Conservation (phyloP, 2,113 vertebrate species). For the Electrona antarctica region DNA sequence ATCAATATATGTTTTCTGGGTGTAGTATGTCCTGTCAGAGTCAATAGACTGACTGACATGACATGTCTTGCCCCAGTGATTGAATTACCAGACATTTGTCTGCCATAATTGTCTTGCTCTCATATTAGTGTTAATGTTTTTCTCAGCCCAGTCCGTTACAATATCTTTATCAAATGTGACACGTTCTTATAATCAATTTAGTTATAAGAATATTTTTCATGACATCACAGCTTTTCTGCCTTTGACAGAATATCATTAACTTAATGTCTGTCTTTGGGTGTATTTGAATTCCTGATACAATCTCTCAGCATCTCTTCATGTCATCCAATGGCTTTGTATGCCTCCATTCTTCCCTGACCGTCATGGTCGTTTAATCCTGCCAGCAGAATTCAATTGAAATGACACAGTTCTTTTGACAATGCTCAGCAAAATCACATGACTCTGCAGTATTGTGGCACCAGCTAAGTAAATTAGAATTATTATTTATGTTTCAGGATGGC, state of each 20-base stretch:
- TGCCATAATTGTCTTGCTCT: conserved; percentile 71
- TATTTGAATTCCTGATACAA: not conserved
- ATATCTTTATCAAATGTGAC: conserved; percentile 35
- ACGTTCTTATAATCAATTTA: not conserved
- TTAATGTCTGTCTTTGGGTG: too few relatives aligned
- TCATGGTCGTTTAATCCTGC: not conserved
- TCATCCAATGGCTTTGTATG: not conserved
- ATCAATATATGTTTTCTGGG: conserved; percentile 72
- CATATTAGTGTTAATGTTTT: conserved; percentile 65
- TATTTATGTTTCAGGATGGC: conserved; percentile 13
- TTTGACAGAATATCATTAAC: too few relatives aligned
- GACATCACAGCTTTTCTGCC: too few relatives aligned
- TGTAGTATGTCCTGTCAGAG: conserved; percentile 68
- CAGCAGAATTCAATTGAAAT: conserved; percentile 37
- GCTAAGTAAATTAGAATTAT: conserved; percentile 10
- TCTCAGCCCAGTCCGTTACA: conserved; percentile 34
- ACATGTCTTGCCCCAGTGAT: conserved; percentile 73
- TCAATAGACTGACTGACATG: conserved; percentile 75
- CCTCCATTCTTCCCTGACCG: too few relatives aligned
- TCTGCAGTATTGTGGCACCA: conserved; percentile 4
- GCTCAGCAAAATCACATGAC: conserved; percentile 12
- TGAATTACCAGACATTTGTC: conserved; percentile 77
- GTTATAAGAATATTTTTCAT: not conserved
- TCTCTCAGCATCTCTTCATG: not conserved
- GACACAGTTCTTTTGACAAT: conserved; percentile 3